Percentiles rank a stretch among this genome's conserved stretches.
phyloP scores from a whole-genome alignment of 1,140 invertebrate species.

The Colletes latitarsis region DNA sequence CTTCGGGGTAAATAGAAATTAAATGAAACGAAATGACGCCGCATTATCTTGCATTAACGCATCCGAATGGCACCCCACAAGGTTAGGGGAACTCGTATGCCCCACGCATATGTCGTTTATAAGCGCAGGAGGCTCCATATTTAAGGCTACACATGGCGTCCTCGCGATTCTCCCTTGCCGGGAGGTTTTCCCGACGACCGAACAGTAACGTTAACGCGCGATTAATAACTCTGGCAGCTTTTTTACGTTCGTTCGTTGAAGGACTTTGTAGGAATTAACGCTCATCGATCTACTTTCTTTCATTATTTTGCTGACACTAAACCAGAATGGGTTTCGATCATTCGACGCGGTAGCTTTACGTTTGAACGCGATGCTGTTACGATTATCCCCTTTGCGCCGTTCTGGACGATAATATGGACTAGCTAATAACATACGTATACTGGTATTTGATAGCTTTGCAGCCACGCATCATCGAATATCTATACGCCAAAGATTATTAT shows the following conservation, averaged over 20 bases:
- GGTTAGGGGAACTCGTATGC: slow-evolving; percentile 19
- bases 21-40: slow-evolving; percentile 45
- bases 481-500: slow-evolving; percentile 13
- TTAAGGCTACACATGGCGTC: slow-evolving; percentile 56
- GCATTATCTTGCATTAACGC: slow-evolving; percentile 60
- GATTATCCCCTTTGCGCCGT: background rate
- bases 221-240: slow-evolving; percentile 22
- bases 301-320: background rate
- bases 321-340: background rate
- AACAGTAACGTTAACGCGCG: background rate
- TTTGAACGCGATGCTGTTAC: background rate
- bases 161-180: slow-evolving; percentile 30
- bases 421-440: background rate
- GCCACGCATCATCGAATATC: slow-evolving; percentile 16
- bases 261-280: slow-evolving; percentile 1
- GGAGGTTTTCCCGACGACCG: background rate
- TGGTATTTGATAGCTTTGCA: slow-evolving; percentile 10
- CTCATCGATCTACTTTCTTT: too few species aligned
- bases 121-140: slow-evolving; percentile 51
- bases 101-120: slow-evolving; percentile 57
- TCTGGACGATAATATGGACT: background rate
- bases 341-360: background rate
- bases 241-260: background rate
- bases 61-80: slow-evolving; percentile 34
- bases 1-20: slow-evolving; percentile 34